Conservation (phyloP, 2,888 invertebrate genomes). For the Nomada ruficornis region DNA sequence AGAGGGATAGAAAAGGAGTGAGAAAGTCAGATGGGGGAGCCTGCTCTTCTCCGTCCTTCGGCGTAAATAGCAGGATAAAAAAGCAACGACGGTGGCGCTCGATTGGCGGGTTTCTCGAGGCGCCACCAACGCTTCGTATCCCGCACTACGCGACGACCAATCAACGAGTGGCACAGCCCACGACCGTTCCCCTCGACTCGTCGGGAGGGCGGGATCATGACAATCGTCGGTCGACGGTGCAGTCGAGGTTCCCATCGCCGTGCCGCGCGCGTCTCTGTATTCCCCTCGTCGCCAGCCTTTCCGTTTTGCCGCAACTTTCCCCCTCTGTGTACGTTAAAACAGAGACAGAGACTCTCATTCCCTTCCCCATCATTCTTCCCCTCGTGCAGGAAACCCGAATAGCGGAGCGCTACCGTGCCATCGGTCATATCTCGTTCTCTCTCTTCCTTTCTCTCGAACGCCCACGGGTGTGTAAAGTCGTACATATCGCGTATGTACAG, state of each 20-base stretch:
- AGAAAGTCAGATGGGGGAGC: slow-evolving; percentile 64
- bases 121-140: slow-evolving; percentile 72
- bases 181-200: slow-evolving; percentile 69
- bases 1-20: slow-evolving; percentile 68
- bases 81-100: slow-evolving; percentile 62
- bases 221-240: slow-evolving; percentile 59
- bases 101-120: slow-evolving; percentile 73
- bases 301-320: slow-evolving; percentile 61
- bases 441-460: slow-evolving; percentile 50
- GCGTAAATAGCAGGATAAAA: slow-evolving; percentile 78
- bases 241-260: slow-evolving; percentile 55
- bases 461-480: slow-evolving; percentile 68
- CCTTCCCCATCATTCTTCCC: slow-evolving; percentile 53
- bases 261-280: slow-evolving; percentile 52
- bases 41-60: slow-evolving; percentile 77
- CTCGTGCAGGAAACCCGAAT: slow-evolving; percentile 71
- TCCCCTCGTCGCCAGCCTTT: slow-evolving; percentile 46
- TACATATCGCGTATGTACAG: slow-evolving; percentile 53
- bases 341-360: slow-evolving; percentile 35
- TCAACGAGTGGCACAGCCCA: slow-evolving; percentile 75
- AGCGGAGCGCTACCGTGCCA: slow-evolving; percentile 71
- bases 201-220: slow-evolving; percentile 70
- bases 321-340: slow-evolving; percentile 52
- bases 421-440: slow-evolving; percentile 49
- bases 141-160: slow-evolving; percentile 70